Base-by-base conservation (phyloP, 2,888 invertebrate species). In the Tachystola acroxantha region DNA sequence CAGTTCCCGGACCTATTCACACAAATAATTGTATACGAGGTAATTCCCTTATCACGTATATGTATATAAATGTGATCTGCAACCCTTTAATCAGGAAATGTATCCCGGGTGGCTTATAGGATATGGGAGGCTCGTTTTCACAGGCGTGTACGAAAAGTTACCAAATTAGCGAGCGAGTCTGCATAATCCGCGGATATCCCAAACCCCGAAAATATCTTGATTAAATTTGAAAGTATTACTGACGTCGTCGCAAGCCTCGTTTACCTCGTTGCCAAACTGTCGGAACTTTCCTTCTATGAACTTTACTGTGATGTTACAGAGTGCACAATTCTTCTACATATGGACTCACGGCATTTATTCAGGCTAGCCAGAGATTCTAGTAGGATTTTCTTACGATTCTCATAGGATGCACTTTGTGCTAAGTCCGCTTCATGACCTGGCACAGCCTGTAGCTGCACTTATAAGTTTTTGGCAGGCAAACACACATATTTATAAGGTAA, bases 1-100 rank as follows among this genome's bases (percentile, higher is more conserved):
- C n/a, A n/a, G n/a, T n/a, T n/a, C n/a, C n/a, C n/a, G n/a, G n/a
- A n/a, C 3, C 24, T 24, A 24, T 24, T 9, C 24, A 24, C n/a
- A 24, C 24, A n/a, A 24, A 24, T 19, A 9, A 28, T 14, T 1
- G 4, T 1, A 19, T n/a, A 26, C 26, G 9, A 26, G 26, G 3
- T 26, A 24, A 4, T 9, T n/a, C 3, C n/a, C 2, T n/a, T n/a
- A n/a, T n/a, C 24, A 24, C n/a, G 24, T n/a, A 19, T 19, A 19
- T 7, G 19, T 7, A 7, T 5, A 19, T 3, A 3, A 5, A 26
- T 10, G 33, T 34, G 25, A 26, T 33, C 24, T 9, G 32, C 25
- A 13, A 25, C 9, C n/a, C n/a, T n/a, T 46, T 54, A 49, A 50
- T 54, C 50, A 44, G 45, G 44, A 48, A 49, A 43, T 45, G 45